Percentiles rank a stretch among this genome's conserved stretches.
Evolutionary conservation across 2,797 vertebrate species (phyloP).

Genomic region (Todus mexicanus): DNA sequence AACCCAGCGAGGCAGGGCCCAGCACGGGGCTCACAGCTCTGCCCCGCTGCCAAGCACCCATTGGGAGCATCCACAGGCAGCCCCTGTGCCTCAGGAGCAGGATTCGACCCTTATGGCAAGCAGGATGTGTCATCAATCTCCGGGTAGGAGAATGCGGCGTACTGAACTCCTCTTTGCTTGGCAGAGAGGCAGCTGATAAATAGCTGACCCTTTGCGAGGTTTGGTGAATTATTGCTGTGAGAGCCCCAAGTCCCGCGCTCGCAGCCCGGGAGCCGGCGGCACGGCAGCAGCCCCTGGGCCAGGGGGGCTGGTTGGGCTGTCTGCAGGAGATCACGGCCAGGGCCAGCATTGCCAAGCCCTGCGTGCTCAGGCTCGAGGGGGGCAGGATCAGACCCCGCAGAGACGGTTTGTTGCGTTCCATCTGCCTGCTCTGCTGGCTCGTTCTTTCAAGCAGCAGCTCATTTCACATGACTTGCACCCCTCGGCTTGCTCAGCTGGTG

Average conservation of each 20-base stretch:
- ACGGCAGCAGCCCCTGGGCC: not conserved
- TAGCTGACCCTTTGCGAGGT: conserved; percentile 28
- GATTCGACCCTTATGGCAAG: not conserved
- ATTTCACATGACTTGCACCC: not conserved
- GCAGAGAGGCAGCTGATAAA: conserved; percentile 37
- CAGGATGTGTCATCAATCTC: not conserved
- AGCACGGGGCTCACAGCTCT: not conserved
- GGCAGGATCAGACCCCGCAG: not conserved
- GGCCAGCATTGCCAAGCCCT: not conserved
- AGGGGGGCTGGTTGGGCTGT: not conserved
- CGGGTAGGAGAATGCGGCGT: not conserved
- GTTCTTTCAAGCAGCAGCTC: not conserved
- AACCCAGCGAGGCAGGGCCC: not conserved
- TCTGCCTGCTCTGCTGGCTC: not conserved
- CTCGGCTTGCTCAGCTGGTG: not conserved
- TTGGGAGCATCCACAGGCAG: not conserved
- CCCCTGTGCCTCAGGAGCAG: not conserved
- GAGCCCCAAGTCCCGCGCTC: not conserved
- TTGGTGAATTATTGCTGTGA: conserved; percentile 17
- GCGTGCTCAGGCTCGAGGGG: not conserved
- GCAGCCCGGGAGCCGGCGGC: not conserved
- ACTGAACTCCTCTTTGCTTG: not conserved
- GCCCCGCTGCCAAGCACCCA: accelerated
- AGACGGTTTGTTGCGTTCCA: not conserved
- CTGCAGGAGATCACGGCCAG: not conserved